Evolutionary conservation across 2,113 vertebrate species (phyloP).

Genomic region (Lepidiolamprologus cunningtoni): DNA sequence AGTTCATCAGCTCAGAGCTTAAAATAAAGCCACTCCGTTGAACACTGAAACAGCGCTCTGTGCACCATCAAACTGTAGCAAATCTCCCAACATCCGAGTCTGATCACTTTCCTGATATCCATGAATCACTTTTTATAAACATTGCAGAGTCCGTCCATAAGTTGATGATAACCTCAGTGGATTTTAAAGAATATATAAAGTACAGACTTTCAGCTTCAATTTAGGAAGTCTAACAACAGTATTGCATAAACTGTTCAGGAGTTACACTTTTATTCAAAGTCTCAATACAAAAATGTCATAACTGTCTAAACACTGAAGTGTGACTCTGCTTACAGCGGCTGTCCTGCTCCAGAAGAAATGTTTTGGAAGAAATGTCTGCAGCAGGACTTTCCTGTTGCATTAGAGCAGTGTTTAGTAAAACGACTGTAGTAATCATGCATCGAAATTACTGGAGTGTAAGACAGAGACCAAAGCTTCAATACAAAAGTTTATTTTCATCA

Average conservation of each 20-base stretch:
- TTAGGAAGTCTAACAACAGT: not conserved
- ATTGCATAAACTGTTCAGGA: not conserved
- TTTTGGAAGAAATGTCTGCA: not conserved
- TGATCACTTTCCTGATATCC: not conserved
- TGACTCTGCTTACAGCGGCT: not conserved
- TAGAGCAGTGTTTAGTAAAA: not conserved
- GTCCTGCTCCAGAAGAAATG: not conserved
- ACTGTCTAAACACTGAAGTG: not conserved
- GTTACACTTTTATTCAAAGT: not conserved
- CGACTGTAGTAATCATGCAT: not conserved
- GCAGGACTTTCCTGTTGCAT: not conserved
- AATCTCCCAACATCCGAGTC: not conserved
- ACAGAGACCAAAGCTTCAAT: conserved; percentile 7
- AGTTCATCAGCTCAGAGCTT: not conserved
- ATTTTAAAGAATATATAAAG: not conserved
- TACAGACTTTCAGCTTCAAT: not conserved
- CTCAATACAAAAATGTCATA: accelerated
- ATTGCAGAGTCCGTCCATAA: not conserved
- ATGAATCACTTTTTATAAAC: not conserved
- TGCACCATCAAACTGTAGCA: not conserved
- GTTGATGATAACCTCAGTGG: not conserved
- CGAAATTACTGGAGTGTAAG: not conserved
- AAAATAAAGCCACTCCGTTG: not conserved
- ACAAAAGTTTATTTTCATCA: conserved; percentile 71
- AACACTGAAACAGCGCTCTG: not conserved